A percentile compares a stretch with the other conserved stretches of the same genome.
Evolutionary conservation across 2,113 vertebrate genomes (phyloP).

Genomic region (Lanius collurio): DNA sequence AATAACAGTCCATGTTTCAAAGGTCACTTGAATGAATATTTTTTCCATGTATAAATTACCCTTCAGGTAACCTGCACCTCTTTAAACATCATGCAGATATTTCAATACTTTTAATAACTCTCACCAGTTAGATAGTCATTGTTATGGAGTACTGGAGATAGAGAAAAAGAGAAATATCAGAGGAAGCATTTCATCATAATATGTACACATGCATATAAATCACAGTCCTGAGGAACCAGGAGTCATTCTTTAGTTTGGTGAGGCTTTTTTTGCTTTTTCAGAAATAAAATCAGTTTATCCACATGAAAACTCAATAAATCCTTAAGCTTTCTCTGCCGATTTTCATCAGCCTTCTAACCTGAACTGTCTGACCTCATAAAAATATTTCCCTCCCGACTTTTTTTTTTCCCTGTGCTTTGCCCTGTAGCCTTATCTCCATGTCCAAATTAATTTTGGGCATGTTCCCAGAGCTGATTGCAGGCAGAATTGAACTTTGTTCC

Average conservation of each 20-base stretch:
- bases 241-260: not conserved
- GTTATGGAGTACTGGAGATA: not conserved
- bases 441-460: conserved; percentile 23
- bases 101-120: not conserved
- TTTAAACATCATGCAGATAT: not conserved
- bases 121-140: not conserved
- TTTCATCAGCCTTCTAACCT: not conserved
- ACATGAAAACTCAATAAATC: not conserved
- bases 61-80: not conserved
- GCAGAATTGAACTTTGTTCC: not conserved
- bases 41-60: not conserved
- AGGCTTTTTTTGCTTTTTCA: not conserved
- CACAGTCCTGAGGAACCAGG: not conserved
- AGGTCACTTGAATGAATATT: not conserved
- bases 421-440: not conserved
- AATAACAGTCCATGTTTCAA: not conserved
- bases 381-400: not conserved
- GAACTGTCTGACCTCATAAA: not conserved
- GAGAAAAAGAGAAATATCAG: not conserved
- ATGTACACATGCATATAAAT: not conserved
- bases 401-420: not conserved
- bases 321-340: not conserved
- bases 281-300: not conserved
- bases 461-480: not conserved
- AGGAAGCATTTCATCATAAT: not conserved